Base-by-base conservation (phyloP, 2,888 invertebrate genomes). In the Rhimphoctona megacephalus region DNA sequence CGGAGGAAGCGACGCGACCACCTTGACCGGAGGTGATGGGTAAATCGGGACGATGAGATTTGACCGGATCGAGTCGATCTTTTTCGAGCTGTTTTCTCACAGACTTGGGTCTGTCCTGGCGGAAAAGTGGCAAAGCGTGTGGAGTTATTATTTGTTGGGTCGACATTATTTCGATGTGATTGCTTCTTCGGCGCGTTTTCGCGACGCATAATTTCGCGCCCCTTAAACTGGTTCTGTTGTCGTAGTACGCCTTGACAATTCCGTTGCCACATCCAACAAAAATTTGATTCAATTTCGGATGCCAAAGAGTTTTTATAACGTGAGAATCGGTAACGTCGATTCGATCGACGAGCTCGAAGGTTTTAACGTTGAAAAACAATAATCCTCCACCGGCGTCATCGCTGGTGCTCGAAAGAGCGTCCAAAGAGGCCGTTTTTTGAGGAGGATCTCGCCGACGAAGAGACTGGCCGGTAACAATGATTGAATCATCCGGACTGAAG, bases 221-320 rank as follows among this genome's bases (percentile, higher is more conserved):
- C 6, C 99, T 95, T 83, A 98, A 95, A 92, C 99, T 99, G 66
- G 96, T 96, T 83, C 97, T 96, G 0, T 97, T 97, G 92, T 99
- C 99, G 91, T 99, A 99, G 93, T 97, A 98, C 80, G 98, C 97
- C 91, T 98, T 98, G 0, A 98, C 97, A 0, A 96, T 95, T 0
- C 99, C 99, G 93, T 98, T 98, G 0, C 98, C 98, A 90, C 98
- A 98, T 0, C 99, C 98, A 0, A 98, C 97, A 88, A 99, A 98
- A 64, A 99, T 96, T 94, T 99, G 99, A 93, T 99, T 99, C n/a
- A 99, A 94, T 93, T 98, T 98, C 0, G 99, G 98, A 95, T 99
- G 99, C 99, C 99, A 99, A 0, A 98, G 94, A 0, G 97, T 96
- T 92, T 99, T 97, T 1, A 99, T 98, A 0, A 98, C 96, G 89